Conservation (phyloP, 1,140 invertebrate genomes). For the Trichoplusia ni region DNA sequence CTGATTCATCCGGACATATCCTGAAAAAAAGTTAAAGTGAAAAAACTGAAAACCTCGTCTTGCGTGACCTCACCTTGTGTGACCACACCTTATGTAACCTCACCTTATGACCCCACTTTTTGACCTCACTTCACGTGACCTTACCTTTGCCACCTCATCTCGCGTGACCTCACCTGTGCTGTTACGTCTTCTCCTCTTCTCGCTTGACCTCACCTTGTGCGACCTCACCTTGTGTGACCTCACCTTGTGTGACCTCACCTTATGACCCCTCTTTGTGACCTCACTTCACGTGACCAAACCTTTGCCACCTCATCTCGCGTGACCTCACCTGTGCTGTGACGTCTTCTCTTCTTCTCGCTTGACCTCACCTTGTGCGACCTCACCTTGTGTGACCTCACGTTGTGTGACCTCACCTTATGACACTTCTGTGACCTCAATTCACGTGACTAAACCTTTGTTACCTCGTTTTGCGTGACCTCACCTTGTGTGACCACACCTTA, state of each 20-base stretch:
- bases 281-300: slow-evolving; percentile 33
- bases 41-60: no score
- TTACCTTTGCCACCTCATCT: slow-evolving; percentile 34
- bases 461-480: slow-evolving; percentile 16
- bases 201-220: slow-evolving; percentile 15
- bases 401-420: no score
- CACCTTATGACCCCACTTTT: slow-evolving; percentile 15
- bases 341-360: slow-evolving; percentile 20
- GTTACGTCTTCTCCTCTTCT: slow-evolving; percentile 16
- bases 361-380: slow-evolving; percentile 42
- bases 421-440: no score
- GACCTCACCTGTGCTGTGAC: no score
- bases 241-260: slow-evolving; percentile 33
- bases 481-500: slow-evolving; percentile 26
- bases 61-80: slow-evolving; percentile 20
- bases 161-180: slow-evolving; percentile 37
- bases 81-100: slow-evolving; percentile 28
- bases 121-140: slow-evolving; percentile 30
- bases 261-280: background rate
- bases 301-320: no score
- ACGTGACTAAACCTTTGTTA: background rate
- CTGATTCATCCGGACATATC: background rate
- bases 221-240: slow-evolving; percentile 25
- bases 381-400: slow-evolving; percentile 38
- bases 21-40: no score